Percentiles rank a stretch among this genome's conserved stretches.
Conservation (phyloP, 2,888 invertebrate species). For the Brassicogethes aeneus region DNA sequence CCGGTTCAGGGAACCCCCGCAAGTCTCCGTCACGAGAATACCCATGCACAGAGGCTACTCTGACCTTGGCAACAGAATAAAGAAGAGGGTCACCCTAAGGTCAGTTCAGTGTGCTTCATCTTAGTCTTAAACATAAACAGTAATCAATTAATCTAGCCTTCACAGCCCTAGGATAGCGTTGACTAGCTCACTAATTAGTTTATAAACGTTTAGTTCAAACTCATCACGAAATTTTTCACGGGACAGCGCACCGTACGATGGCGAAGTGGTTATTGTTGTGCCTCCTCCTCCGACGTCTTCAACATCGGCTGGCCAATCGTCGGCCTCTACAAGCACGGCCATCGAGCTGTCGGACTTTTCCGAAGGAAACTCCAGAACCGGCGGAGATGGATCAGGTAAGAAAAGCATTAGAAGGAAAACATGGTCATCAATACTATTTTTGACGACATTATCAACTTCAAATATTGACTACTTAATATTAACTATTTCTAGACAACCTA, state of each 20-base stretch:
- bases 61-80: constrained; percentile 70
- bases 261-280: constrained; percentile 47
- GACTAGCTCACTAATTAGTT: constrained; percentile 7
- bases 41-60: constrained; percentile 64
- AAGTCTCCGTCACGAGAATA: constrained; percentile 44
- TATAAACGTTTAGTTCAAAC: constrained; percentile 35
- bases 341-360: constrained; percentile 34
- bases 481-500: neutral
- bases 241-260: constrained; percentile 31
- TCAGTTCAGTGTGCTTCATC: constrained; percentile 34
- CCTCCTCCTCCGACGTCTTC: constrained; percentile 33
- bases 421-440: too few relatives aligned
- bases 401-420: too few relatives aligned
- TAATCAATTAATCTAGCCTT: too few relatives aligned
- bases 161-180: too few relatives aligned
- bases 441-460: too few relatives aligned
- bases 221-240: constrained; percentile 36
- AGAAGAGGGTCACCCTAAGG: constrained; percentile 80
- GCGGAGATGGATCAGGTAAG: constrained; percentile 45
- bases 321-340: constrained; percentile 5
- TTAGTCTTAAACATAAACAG: constrained; percentile 3
- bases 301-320: constrained; percentile 7
- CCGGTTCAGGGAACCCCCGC: constrained; percentile 42
- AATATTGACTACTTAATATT: too few relatives aligned
- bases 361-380: constrained; percentile 39